Base-by-base conservation (phyloP, 2,797 vertebrate genomes). In the Brachyalestes nurse region DNA sequence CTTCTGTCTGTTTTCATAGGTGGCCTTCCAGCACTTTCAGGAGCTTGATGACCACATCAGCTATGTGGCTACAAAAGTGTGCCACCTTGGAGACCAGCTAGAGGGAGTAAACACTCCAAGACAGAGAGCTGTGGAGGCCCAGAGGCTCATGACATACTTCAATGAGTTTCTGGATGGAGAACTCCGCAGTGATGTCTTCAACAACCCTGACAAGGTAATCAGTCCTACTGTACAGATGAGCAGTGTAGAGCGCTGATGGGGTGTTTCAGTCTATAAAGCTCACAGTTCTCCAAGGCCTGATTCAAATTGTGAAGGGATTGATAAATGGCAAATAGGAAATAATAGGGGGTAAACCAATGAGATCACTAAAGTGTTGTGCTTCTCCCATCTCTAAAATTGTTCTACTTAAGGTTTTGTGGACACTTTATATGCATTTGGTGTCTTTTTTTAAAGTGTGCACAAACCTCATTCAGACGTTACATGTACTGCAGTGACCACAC, bases 81-180 rank as follows among this genome's bases (percentile, higher is more conserved):
- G 98, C 91, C 98, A 99, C 92, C 96, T 99, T 78, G 98, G 98
- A 0, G 98, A 99, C 93, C 97, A 99, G 88, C 92, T 99, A 87
- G 98, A 99, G 90, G 98, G 98, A 81, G 98, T 99, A 84, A 99
- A 99, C 90, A 99, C 97, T 4, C 98, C 98, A n/a, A 95, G 98
- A 81, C 98, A 99, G 91, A 94, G 98, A 84, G 97, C 98, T 19
- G 98, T 99, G 84, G 98, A 99, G 86, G 98, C 98, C 85, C 98
- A 99, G 93, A 97, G 97, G 86, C 92, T 99, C 88, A 99, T 99
- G 98, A 99, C 97, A 82, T 99, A 99, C 91, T 99, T 99, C 92
- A 99, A 99, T 86, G 98, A 99, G 92, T 99, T 99, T 94, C 92
- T 99, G 87, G 97, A 99, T 88, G 98, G 98, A 92, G 97, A 99